These are phyloP conservation scores for Lasioglossum lativentre DNA, from an alignment of 2,888 invertebrate species.

Conservation along the genomic window DNA sequence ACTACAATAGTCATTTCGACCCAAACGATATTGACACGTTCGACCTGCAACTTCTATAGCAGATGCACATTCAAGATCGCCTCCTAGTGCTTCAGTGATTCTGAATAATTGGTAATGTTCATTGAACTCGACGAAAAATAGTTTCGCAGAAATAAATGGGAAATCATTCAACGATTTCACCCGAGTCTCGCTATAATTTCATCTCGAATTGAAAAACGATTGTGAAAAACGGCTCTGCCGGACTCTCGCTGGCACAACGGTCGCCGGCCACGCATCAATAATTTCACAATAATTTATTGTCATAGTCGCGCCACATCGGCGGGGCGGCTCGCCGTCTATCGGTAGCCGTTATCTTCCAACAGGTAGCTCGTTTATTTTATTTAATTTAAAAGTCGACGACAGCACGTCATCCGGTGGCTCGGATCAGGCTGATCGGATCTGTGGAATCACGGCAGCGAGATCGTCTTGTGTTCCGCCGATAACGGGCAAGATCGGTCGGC, in stretches of 20 bases:
- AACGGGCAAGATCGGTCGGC: slow-evolving; percentile 28
- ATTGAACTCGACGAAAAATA: no score
- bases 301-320: background rate
- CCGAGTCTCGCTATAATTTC: no score
- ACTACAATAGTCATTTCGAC: no score
- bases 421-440: slow-evolving; percentile 49
- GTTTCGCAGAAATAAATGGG: no score
- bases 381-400: slow-evolving; percentile 61
- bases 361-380: slow-evolving; percentile 61
- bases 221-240: background rate
- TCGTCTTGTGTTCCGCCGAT: slow-evolving; percentile 50
- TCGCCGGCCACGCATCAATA: background rate
- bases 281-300: background rate
- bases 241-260: background rate
- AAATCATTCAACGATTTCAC: no score
- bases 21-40: no score
- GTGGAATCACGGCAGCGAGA: slow-evolving; percentile 47
- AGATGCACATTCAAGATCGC: no score
- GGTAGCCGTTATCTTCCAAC: slow-evolving; percentile 48
- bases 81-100: no score
- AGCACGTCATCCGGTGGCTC: slow-evolving; percentile 42
- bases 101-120: no score
- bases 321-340: background rate
- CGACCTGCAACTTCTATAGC: no score
- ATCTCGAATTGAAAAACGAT: background rate